Evolutionary conservation across 2,113 vertebrate genomes (phyloP).

Genomic region (Grus americana): DNA sequence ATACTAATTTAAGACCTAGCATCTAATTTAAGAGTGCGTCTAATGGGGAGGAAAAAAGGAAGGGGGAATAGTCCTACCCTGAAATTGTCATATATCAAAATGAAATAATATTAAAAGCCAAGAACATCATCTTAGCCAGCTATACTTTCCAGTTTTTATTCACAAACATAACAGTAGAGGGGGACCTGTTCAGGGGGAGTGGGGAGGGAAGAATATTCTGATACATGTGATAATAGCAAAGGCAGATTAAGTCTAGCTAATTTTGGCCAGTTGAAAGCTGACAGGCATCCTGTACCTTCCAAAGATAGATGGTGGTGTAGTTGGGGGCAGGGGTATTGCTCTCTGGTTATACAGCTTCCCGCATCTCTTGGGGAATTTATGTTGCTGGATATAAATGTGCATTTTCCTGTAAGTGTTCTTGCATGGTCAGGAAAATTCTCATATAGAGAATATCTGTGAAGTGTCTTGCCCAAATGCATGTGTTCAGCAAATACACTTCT

Average conservation of each 20-base stretch:
- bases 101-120: background rate
- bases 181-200: fast-evolving
- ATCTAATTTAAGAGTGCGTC: background rate
- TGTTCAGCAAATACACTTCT: background rate
- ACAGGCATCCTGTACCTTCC: background rate
- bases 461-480: background rate
- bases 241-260: background rate
- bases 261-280: background rate
- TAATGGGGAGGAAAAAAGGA: fast-evolving
- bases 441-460: background rate
- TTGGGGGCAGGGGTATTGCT: background rate
- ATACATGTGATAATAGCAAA: background rate
- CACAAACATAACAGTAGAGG: background rate
- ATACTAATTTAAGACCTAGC: background rate
- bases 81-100: background rate
- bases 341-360: background rate
- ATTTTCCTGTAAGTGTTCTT: background rate
- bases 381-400: background rate
- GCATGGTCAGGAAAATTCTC: background rate
- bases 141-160: background rate
- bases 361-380: background rate
- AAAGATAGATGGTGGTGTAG: background rate
- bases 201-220: background rate
- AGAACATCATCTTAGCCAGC: background rate
- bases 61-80: background rate